These are phyloP conservation scores for Emys orbicularis DNA, from an alignment of 2,797 vertebrate genomes.

Conservation along the genomic window DNA sequence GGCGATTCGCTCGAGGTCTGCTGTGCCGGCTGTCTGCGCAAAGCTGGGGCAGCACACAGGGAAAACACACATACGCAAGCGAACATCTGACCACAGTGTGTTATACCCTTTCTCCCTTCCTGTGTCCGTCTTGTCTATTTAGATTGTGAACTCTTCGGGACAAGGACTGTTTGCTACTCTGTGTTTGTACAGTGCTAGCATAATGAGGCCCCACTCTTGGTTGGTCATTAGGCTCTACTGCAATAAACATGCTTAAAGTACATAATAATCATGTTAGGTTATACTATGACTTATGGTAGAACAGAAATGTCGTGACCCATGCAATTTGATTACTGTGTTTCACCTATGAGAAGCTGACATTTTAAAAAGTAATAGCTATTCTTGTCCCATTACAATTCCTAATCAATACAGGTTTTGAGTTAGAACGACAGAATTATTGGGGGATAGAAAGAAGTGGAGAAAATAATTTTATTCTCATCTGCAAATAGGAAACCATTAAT, in stretches of 20 bases:
- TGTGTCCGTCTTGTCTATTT: no score
- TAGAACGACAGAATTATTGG: neutral
- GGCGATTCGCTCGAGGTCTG: no score
- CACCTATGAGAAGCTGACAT: neutral
- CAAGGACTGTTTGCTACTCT: no score
- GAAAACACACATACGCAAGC: no score
- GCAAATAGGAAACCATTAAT: neutral
- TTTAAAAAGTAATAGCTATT: neutral
- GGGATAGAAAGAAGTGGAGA: neutral
- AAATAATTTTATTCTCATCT: neutral
- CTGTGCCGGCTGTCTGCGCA: no score
- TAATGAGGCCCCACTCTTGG: no score
- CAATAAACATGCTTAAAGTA: neutral
- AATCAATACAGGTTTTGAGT: neutral
- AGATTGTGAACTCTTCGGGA: no score
- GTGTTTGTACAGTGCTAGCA: no score
- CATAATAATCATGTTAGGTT: neutral
- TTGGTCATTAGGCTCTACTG: no score
- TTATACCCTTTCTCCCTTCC: no score
- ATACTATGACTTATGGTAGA: neutral
- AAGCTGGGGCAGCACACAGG: no score
- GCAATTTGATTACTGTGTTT: neutral
- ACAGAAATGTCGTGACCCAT: neutral
- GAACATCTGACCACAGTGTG: no score
- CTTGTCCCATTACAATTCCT: neutral